These are phyloP conservation scores for Altica lythri DNA, from an alignment of 2,888 invertebrate genomes.

Conservation along the genomic window DNA sequence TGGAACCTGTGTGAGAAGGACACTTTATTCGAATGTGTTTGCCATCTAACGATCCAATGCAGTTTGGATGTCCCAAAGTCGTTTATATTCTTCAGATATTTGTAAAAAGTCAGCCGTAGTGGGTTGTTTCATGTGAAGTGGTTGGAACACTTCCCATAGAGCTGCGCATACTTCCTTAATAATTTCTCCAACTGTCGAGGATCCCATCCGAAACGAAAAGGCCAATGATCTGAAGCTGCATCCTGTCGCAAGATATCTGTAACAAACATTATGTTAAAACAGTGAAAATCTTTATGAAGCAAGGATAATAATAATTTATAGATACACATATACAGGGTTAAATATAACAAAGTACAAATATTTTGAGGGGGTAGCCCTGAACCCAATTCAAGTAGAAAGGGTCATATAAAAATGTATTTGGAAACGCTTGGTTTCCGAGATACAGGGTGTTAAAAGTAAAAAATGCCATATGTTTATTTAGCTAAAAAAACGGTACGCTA, in stretches of 20 bases:
- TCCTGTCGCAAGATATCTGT: conserved; percentile 23
- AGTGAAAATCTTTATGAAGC: not conserved
- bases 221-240: conserved; percentile 17
- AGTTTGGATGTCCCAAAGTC: conserved; percentile 18
- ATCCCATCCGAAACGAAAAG: conserved; percentile 21
- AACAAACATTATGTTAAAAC: conserved; percentile 7
- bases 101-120: conserved; percentile 15
- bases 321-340: too few relatives aligned
- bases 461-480: too few relatives aligned
- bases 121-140: conserved; percentile 17
- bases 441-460: too few relatives aligned
- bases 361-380: too few relatives aligned
- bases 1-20: not conserved
- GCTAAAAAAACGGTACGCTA: too few relatives aligned
- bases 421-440: too few relatives aligned
- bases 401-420: too few relatives aligned
- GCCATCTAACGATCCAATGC: conserved; percentile 7
- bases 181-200: conserved; percentile 13
- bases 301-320: not conserved
- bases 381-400: too few relatives aligned
- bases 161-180: conserved; percentile 22
- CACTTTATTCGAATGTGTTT: conserved; percentile 2
- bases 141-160: conserved; percentile 14
- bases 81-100: conserved; percentile 24
- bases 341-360: too few relatives aligned